Evolutionary conservation across 2,113 vertebrate species (phyloP), one percentile per base, ranked within the genome.

Genomic region (Lethenteron camtschaticum): DNA sequence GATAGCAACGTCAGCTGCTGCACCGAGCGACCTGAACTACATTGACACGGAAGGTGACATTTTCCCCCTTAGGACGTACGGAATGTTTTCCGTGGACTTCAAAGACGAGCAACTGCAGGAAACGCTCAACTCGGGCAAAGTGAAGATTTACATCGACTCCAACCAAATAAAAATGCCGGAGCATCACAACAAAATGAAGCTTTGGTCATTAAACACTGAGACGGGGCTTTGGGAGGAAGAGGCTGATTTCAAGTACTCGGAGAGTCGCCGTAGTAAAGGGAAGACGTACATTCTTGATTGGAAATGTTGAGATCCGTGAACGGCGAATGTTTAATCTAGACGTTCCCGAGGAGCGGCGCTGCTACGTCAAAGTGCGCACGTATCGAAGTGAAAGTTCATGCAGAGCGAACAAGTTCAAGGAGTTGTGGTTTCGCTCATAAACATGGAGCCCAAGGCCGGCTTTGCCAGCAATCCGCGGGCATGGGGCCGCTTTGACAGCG

Each of bases 401-500:
- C 73, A 85, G 18, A 75, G 56, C 1, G 94, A 97, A 77, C 94
- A 97, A 72, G 75, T 97, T 71, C 87, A 95, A 58, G 94, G 91
- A 10, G 87, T 92, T 2, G 89, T 96, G 11, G 74, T 97, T 73
- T 88, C 71, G 58, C 77, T 97, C 56, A 78, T 97, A 73, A 97
- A 97, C 76, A 75, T 97, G 71, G 94, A 97, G 74, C 91, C 94
- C 0, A 83, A 81, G 56, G 84, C 89, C 0, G 91, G 91, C 68
- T 96, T 79, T 71, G 81, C 87, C 0, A 78, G 85, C 71, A 97
- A 97, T 71, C 94, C 94, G 0, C 82, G 87, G 59, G 88, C 91
- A 0, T 96, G 94, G 94, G 94, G 94, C 1, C 86, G 91, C 24
- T 96, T 96, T 58, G 94, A 97, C 80, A 97, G 90, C n/a, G 86